A percentile compares a stretch with the other conserved stretches of the same genome.
These are phyloP conservation scores for Jacana jacana DNA, from an alignment of 2,113 vertebrate species.

Conservation along the genomic window DNA sequence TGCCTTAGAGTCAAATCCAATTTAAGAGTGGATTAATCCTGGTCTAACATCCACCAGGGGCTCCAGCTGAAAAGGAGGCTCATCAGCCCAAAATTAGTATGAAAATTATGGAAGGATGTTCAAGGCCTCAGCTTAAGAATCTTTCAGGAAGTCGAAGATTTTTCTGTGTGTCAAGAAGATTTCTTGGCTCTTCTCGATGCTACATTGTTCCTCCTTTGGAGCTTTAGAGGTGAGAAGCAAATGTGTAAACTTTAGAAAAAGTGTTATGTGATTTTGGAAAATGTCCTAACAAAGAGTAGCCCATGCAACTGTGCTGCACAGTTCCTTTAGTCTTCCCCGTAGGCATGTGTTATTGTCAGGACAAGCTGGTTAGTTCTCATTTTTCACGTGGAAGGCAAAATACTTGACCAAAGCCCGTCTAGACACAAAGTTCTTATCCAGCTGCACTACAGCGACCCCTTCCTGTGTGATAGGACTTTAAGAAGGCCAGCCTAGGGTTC, in stretches of 20 bases:
- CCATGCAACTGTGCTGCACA: background rate
- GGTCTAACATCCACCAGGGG: background rate
- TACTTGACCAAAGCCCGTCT: background rate
- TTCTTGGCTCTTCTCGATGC: background rate
- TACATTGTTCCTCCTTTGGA: background rate
- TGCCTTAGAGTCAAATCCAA: background rate
- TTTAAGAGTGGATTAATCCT: background rate
- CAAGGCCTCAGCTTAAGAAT: background rate
- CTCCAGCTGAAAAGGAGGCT: background rate
- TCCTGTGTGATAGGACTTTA: background rate
- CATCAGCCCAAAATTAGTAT: background rate
- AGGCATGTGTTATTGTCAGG: background rate
- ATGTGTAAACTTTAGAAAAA: background rate
- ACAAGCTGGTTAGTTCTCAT: background rate
- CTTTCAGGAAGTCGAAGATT: background rate
- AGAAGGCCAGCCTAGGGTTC: background rate
- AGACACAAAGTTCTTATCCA: background rate
- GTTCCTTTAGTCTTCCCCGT: background rate
- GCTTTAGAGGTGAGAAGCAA: background rate
- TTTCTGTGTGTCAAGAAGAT: background rate
- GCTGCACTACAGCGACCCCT: background rate
- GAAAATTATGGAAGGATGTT: background rate
- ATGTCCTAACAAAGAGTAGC: background rate
- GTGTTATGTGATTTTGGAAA: background rate
- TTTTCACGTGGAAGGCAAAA: background rate